Evolutionary conservation across 2,113 vertebrate genomes (phyloP).

Genomic region (Phocoena sinus): DNA sequence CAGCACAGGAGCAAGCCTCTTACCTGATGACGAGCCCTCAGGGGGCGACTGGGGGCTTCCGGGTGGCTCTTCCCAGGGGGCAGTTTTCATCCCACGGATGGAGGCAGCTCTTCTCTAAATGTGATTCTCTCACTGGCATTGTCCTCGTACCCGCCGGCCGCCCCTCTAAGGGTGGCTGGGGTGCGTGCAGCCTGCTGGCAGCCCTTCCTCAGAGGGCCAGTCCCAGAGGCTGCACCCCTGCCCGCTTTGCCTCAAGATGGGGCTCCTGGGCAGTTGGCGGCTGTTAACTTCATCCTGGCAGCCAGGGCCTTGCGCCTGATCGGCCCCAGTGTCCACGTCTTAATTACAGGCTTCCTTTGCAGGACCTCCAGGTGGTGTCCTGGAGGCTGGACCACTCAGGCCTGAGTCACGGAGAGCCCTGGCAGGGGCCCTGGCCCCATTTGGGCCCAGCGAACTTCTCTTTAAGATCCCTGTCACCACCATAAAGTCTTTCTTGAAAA

Average conservation of each 20-base stretch:
- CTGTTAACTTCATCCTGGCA: no score
- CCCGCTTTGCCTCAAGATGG: not conserved
- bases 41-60: rapidly evolving
- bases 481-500: not conserved
- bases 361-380: no score
- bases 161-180: rapidly evolving
- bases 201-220: rapidly evolving
- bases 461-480: no score
- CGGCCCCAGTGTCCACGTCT: no score
- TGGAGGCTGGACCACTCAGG: not conserved
- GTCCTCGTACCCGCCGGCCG: rapidly evolving
- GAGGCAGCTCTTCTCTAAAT: not conserved
- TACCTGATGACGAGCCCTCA: rapidly evolving
- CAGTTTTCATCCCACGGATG: rapidly evolving
- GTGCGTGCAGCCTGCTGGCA: not conserved
- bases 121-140: rapidly evolving
- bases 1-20: rapidly evolving
- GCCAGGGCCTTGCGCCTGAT: not conserved
- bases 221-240: rapidly evolving
- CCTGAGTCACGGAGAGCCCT: rapidly evolving
- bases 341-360: not conserved
- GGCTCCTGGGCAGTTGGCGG: not conserved
- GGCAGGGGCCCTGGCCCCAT: no score
- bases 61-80: not conserved
- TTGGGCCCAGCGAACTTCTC: rapidly evolving